A percentile compares a stretch with the other conserved stretches of the same genome.
Conservation (phyloP, 2,113 vertebrate genomes). For the Ammodytes dubius region DNA sequence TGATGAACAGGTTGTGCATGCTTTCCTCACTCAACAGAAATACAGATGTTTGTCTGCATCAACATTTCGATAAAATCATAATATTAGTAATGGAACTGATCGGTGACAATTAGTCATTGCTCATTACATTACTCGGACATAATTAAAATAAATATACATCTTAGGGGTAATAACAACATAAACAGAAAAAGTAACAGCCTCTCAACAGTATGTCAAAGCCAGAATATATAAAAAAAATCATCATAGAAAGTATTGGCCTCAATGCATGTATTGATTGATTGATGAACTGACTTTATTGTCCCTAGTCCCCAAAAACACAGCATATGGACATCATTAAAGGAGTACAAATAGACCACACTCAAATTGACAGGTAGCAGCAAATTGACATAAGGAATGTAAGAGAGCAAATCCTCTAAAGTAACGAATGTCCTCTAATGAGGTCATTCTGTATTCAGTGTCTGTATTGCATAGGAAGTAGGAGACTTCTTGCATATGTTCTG, state of each 20-base stretch:
- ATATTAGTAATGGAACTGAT: conserved; percentile 22
- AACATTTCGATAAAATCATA: conserved; percentile 28
- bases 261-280: neutral
- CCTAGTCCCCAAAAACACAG: too few relatives aligned
- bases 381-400: too few relatives aligned
- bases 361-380: too few relatives aligned
- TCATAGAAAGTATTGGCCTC: neutral
- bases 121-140: neutral
- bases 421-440: too few relatives aligned
- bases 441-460: too few relatives aligned
- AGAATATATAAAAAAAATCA: neutral
- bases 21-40: conserved; percentile 30
- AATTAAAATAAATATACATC: conserved; percentile 17
- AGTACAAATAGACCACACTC: too few relatives aligned
- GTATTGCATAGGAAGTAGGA: too few relatives aligned
- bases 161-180: neutral
- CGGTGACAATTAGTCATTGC: conserved; percentile 32
- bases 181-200: neutral
- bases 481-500: too few relatives aligned
- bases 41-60: conserved; percentile 35
- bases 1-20: conserved; percentile 56
- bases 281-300: too few relatives aligned
- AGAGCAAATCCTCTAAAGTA: too few relatives aligned
- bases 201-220: neutral
- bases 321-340: too few relatives aligned